Percentiles rank a stretch among this genome's conserved stretches.
phyloP scores from a whole-genome alignment of 2,888 invertebrate genomes.

The Coenonympha glycerion region DNA sequence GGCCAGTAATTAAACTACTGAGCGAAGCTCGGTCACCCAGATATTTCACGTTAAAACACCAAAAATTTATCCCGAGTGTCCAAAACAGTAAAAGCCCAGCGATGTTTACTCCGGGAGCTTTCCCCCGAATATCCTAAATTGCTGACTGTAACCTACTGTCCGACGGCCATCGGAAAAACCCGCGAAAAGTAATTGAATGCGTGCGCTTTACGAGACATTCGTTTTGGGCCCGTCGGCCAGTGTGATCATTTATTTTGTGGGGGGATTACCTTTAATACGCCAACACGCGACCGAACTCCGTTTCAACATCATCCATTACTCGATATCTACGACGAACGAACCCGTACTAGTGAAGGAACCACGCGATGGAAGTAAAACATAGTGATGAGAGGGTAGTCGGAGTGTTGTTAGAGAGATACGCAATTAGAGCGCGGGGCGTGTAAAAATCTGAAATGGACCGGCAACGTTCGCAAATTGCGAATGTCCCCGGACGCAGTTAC shows the following conservation, averaged over 20 bases:
- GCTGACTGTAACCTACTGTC: conserved; percentile 33
- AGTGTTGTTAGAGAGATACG: conserved; percentile 24
- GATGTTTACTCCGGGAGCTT: conserved; percentile 24
- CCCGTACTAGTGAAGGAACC: background rate
- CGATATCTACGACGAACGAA: background rate
- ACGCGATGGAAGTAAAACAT: conserved; percentile 9
- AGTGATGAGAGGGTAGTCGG: background rate
- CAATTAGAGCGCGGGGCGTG: conserved; percentile 37
- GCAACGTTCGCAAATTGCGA: conserved; percentile 43
- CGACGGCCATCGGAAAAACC: conserved; percentile 33
- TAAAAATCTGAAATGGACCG: conserved; percentile 46
- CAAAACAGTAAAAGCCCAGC: conserved; percentile 16
- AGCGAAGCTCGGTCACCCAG: no score
- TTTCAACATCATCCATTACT: conserved; percentile 12
- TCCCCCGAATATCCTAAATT: conserved; percentile 27
- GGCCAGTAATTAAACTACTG: no score
- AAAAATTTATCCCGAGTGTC: background rate
- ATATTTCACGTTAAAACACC: no score
- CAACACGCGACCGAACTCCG: background rate
- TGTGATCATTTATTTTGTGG: conserved; percentile 35
- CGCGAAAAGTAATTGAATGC: conserved; percentile 42
- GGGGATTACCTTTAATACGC: conserved; percentile 21
- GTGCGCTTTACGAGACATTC: conserved; percentile 42
- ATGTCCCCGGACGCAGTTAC: conserved; percentile 35
- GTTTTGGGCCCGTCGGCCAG: conserved; percentile 34